A percentile compares a stretch with the other conserved stretches of the same genome.
Evolutionary conservation across 2,113 vertebrate genomes (phyloP).

Genomic region (Python bivittatus): DNA sequence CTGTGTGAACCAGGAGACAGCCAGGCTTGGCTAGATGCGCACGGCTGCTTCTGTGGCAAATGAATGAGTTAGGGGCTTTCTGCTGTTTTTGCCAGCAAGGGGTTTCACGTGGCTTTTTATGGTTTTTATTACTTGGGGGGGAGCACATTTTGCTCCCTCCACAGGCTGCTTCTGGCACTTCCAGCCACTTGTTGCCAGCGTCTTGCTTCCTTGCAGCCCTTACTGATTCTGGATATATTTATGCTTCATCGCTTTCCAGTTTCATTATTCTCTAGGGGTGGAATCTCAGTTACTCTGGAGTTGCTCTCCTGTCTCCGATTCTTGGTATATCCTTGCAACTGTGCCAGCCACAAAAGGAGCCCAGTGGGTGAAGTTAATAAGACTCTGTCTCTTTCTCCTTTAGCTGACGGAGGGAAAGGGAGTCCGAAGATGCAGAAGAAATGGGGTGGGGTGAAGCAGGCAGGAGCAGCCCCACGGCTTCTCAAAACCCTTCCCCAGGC

Average conservation of each 20-base stretch:
- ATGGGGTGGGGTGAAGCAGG: no score
- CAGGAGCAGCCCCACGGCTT: no score
- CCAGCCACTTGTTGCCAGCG: neutral
- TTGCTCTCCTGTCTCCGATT: neutral
- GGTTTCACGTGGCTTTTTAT: neutral
- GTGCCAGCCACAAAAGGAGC: neutral
- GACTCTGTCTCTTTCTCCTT: neutral
- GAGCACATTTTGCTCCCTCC: neutral
- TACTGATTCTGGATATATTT: neutral
- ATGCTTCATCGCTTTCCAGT: neutral
- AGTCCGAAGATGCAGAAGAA: no score
- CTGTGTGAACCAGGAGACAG: neutral
- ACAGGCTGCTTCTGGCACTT: neutral
- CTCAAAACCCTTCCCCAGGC: no score
- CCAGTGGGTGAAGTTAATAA: neutral
- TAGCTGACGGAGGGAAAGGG: neutral
- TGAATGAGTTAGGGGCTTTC: neutral
- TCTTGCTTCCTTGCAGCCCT: neutral
- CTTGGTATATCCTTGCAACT: neutral
- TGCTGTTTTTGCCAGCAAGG: neutral
- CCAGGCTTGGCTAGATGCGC: neutral
- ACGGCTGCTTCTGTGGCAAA: neutral
- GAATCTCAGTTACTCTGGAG: neutral
- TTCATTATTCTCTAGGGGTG: neutral
- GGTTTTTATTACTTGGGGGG: neutral